These are phyloP conservation scores for Parapristionchus giblindavisi DNA, from an alignment of 2,888 invertebrate genomes.

Conservation along the genomic window DNA sequence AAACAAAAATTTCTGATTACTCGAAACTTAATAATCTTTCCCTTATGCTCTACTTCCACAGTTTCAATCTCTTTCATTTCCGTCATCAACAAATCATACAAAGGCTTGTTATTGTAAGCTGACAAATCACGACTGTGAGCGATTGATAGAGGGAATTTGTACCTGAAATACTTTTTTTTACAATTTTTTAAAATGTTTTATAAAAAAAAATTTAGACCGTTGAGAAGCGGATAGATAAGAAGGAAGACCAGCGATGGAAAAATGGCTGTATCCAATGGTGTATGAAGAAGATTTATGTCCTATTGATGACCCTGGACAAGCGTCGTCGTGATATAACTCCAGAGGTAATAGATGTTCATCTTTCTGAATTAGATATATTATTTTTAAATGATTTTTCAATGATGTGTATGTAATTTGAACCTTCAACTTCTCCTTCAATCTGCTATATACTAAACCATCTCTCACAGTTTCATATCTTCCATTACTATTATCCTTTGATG, in stretches of 20 bases:
- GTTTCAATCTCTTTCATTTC: neutral
- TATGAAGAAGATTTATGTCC: neutral
- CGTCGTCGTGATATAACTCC: neutral
- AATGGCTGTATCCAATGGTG: neutral
- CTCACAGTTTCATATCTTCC: no score
- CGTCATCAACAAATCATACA: neutral
- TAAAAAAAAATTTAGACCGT: neutral
- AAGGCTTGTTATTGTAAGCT: neutral
- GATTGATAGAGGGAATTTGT: neutral
- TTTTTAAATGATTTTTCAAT: no score
- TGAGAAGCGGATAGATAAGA: neutral
- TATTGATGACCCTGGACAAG: neutral
- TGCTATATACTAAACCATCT: no score
- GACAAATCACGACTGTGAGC: neutral
- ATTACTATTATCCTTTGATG: no score
- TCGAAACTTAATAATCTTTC: neutral
- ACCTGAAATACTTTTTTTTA: neutral
- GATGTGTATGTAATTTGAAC: no score
- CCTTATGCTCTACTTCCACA: neutral
- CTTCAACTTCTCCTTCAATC: no score
- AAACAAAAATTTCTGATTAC: neutral
- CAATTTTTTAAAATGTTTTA: neutral
- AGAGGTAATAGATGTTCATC: neutral
- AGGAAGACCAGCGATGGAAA: neutral
- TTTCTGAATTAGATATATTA: no score